A percentile compares a stretch with the other conserved stretches of the same genome.
Conservation (phyloP, 2,113 vertebrate genomes). For the Phrynosoma platyrhinos region DNA sequence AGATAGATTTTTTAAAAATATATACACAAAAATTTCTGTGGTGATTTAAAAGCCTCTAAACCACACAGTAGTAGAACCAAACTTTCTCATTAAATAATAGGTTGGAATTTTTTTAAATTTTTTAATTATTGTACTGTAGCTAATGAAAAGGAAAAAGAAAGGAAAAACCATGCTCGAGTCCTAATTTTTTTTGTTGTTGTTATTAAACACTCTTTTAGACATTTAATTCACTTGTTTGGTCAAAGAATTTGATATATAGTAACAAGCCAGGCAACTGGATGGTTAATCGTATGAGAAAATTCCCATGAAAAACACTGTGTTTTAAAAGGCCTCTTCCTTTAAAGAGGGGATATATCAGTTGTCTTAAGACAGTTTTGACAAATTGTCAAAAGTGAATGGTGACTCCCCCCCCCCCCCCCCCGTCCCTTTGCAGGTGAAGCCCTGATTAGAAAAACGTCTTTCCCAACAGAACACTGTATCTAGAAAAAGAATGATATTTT, state of each 20-base stretch:
- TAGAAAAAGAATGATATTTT: not conserved
- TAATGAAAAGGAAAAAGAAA: constrained; percentile 27
- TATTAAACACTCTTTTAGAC: not conserved
- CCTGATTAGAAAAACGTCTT: not conserved
- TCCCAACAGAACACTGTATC: not conserved
- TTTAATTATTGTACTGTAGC: constrained; percentile 37
- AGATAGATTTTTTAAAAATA: constrained; percentile 52
- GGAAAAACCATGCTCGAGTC: not conserved
- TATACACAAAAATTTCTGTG: constrained; percentile 16
- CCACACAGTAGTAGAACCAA: constrained; percentile 31
- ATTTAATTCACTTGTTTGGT: constrained; percentile 23
- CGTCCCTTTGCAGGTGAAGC: not conserved
- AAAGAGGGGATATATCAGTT: not conserved
- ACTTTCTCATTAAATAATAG: constrained; percentile 53
- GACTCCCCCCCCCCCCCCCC: not conserved
- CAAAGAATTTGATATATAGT: constrained; percentile 27
- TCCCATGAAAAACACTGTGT: not conserved
- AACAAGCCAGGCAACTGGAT: not conserved
- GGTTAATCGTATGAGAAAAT: not conserved
- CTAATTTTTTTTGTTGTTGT: not conserved
- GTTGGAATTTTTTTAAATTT: constrained; percentile 33
- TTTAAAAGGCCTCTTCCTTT: not conserved
- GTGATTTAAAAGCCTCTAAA: constrained; percentile 64
- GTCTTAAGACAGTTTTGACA: not conserved
- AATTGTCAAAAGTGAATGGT: not conserved